Percentiles rank a stretch among this genome's conserved stretches.
These are phyloP conservation scores for Lithophane socia DNA, from an alignment of 2,888 invertebrate species.

Conservation along the genomic window DNA sequence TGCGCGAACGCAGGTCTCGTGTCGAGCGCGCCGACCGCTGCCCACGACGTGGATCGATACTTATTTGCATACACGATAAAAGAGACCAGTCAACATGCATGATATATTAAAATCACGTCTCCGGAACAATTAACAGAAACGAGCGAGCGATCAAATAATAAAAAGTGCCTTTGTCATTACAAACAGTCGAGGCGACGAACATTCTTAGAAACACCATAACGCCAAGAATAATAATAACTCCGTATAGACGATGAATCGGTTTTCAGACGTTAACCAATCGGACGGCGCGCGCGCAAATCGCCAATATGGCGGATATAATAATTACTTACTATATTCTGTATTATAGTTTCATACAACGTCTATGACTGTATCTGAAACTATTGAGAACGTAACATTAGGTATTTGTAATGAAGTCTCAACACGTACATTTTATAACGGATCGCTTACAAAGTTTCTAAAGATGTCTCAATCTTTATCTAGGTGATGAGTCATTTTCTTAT, in stretches of 20 bases:
- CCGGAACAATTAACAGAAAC: slow-evolving; percentile 88
- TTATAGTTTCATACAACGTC: slow-evolving; percentile 59
- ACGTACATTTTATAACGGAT: slow-evolving; percentile 61
- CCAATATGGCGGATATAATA: slow-evolving; percentile 80
- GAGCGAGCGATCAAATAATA: slow-evolving; percentile 88
- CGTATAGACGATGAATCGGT: slow-evolving; percentile 76
- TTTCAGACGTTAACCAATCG: slow-evolving; percentile 78
- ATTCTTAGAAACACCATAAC: slow-evolving; percentile 83
- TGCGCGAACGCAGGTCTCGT: slow-evolving; percentile 55
- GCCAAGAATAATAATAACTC: slow-evolving; percentile 79
- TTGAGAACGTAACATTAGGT: slow-evolving; percentile 55
- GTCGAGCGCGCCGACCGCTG: slow-evolving; percentile 38
- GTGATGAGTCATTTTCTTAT: slow-evolving; percentile 43
- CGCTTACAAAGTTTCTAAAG: slow-evolving; percentile 56
- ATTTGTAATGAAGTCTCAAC: slow-evolving; percentile 58
- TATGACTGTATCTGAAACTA: slow-evolving; percentile 63
- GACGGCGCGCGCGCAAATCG: slow-evolving; percentile 70
- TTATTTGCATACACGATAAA: slow-evolving; percentile 87
- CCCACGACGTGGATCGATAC: slow-evolving; percentile 72
- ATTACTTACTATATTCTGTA: slow-evolving; percentile 64
- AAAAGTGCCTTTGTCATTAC: slow-evolving; percentile 88
- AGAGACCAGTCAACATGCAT: slow-evolving; percentile 85
- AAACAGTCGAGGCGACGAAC: slow-evolving; percentile 77
- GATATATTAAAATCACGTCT: slow-evolving; percentile 90
- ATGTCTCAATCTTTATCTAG: slow-evolving; percentile 38